Base-by-base conservation (phyloP, 2,797 vertebrate genomes). In the Pogoniulus pusillus region DNA sequence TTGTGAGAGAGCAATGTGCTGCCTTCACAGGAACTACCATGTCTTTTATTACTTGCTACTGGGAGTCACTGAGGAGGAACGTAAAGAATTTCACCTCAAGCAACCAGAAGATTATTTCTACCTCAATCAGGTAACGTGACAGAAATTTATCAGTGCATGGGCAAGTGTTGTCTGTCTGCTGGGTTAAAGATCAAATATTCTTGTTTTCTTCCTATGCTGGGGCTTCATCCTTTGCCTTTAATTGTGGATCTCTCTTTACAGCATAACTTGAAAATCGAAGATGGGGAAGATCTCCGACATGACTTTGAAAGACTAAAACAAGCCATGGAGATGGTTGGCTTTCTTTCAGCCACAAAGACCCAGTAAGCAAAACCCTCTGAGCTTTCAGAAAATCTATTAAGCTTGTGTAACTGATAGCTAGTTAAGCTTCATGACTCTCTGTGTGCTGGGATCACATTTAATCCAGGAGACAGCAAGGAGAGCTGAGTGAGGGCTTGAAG, bases 261-360 rank as follows among this genome's bases (percentile, higher is more conserved):
- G 99, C 97, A 99, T 98, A 98, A 99, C 98, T 99, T 99, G 97
- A 98, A 98, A 96, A 99, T 99, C 12, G 99, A 99, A 97, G 99
- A 99, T 74, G 99, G 98, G 54, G 99, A 99, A 83, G 99, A 99
- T 95, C 97, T 99, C 49, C 98, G 97, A 29, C 99, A 99, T 58
- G 99, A 99, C 83, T 99, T 99, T 3, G 99, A 99, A 92, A 97
- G 99, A n/a, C 97, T 99, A 64, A 99, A 99, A 96, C 99, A 99
- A 97, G 99, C 99, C 49, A 99, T 99, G 99, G 99, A 99, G 97
- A 99, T 99, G 99, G 99, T 99, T 92, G 99, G 99, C 93, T 99
- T 99, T 95, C 98, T 99, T 75, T 97, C 98, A 3, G 98, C 98
- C 82, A 99, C 99, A 65, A 99, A 98, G 96, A 99, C 98, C 82